Evolutionary conservation across 1,140 invertebrate genomes (phyloP).

Genomic region (Brachionus koreanus): DNA sequence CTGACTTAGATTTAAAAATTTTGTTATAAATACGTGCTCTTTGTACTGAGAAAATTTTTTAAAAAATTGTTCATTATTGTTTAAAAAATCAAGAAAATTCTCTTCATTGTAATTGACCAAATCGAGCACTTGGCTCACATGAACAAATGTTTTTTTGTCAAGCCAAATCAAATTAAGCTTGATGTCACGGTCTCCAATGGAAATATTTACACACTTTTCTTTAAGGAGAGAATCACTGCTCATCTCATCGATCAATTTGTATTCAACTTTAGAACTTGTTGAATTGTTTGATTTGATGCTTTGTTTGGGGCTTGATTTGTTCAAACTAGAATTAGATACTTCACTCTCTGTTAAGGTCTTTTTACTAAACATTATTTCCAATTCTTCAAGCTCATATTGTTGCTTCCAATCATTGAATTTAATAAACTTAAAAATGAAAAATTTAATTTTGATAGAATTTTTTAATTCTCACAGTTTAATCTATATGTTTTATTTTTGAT

Average conservation of each 20-base stretch:
- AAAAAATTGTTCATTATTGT: background rate
- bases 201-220: background rate
- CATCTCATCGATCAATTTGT: background rate
- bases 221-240: background rate
- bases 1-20: background rate
- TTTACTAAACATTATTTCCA: background rate
- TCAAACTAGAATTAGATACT: background rate
- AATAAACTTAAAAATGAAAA: background rate
- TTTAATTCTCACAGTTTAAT: no score
- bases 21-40: background rate
- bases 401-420: background rate
- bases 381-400: background rate
- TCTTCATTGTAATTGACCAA: background rate
- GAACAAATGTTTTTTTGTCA: background rate
- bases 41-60: background rate
- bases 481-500: no score
- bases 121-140: background rate
- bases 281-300: background rate
- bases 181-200: background rate
- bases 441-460: background rate
- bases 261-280: background rate
- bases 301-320: background rate
- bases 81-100: background rate
- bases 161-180: background rate
- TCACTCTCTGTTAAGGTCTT: background rate